Evolutionary conservation across 2,797 vertebrate species (phyloP), one percentile per base, ranked within the genome.

Genomic region (Thaleichthys pacificus): DNA sequence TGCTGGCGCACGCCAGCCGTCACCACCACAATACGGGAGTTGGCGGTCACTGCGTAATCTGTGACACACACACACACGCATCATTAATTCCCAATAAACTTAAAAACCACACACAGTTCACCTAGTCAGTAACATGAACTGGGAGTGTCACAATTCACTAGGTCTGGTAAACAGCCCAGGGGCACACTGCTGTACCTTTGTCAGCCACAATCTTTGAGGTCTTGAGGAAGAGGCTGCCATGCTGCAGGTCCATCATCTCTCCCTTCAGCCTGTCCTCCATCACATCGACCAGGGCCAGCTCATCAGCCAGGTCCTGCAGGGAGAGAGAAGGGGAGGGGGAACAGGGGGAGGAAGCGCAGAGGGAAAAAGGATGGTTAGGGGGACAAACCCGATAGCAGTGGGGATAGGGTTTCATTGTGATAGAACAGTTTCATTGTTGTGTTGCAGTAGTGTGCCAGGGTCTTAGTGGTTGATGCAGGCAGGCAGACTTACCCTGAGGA

Each of bases 241-340:
- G 97, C 83, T 97, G 97, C 54, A 99, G 91, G 77, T 99, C 97
- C 97, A 99, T 94, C 96, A 97, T 95, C 84, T 98, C 97, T 38
- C 97, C 97, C 77, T 95, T 97, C 21, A 99, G 93, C 70, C 95
- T 96, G 75, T 99, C 97, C 89, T 98, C 97, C 80, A 98, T 77
- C 80, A 99, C 97, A 61, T 99, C 97, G 61, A 99, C 96, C 32
- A 99, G 86, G 51, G 97, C 97, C 78, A 99, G 90, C 79, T 98
- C 97, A 79, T 98, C 97, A 75, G 94, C 91, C 70, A 98, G 89
- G 56, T 92, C 94, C 97, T 99, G 68, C 15, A 38, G 71, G 28
- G 4, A 66, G 7, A 24, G 60, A 26, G 51, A 30, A 5, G 19
- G 54, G 3, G 22, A 5, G 19, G 54, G 3, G 28, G 7, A 62